A percentile compares a stretch with the other conserved stretches of the same genome.
phyloP scores from a whole-genome alignment of 2,888 invertebrate genomes.

The Odontocolon sp. region DNA sequence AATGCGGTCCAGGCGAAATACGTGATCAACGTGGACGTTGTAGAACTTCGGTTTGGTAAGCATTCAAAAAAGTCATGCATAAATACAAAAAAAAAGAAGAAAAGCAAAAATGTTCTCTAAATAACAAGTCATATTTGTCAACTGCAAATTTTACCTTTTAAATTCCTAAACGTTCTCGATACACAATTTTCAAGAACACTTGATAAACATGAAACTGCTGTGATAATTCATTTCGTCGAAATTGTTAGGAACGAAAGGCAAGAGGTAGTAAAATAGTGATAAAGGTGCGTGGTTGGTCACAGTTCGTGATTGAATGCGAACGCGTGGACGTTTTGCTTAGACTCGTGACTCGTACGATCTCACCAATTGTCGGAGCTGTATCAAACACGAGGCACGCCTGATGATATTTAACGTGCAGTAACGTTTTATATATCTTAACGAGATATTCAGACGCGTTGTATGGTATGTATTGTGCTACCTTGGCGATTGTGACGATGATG shows the following conservation, averaged over 20 bases:
- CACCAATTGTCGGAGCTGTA: not conserved
- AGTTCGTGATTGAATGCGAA: slow-evolving; percentile 28
- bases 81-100: not conserved
- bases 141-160: too few relatives aligned
- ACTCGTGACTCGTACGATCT: not conserved
- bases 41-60: slow-evolving; percentile 1
- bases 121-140: too few relatives aligned
- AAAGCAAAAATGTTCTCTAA: not conserved
- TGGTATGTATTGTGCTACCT: slow-evolving; percentile 32
- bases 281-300: not conserved
- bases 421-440: slow-evolving; percentile 19
- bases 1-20: not conserved
- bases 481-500: slow-evolving; percentile 47
- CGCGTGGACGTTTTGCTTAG: not conserved
- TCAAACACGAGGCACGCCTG: not conserved
- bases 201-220: too few relatives aligned
- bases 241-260: not conserved
- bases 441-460: slow-evolving; percentile 10
- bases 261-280: not conserved
- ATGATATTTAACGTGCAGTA: slow-evolving; percentile 4
- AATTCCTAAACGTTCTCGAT: too few relatives aligned
- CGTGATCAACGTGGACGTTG: slow-evolving; percentile 24
- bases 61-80: not conserved
- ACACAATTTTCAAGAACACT: too few relatives aligned
- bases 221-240: not conserved